These are phyloP conservation scores for Cryptomyrus ogoouensis DNA, from an alignment of 2,113 vertebrate species.

Conservation along the genomic window DNA sequence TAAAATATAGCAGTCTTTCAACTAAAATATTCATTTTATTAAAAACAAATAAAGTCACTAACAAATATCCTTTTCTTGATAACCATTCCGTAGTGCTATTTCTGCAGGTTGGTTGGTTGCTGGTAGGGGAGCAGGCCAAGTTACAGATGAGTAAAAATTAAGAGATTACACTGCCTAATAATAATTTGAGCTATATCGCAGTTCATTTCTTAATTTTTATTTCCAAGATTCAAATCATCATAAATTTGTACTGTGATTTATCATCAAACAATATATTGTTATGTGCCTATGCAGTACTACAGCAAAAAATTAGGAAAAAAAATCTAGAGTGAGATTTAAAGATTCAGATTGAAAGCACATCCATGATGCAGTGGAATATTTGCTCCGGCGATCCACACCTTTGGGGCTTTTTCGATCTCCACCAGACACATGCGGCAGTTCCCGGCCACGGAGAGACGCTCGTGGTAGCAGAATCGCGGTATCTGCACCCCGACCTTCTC, in stretches of 20 bases:
- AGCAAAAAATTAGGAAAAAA: background rate
- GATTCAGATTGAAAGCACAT: background rate
- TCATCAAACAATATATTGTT: background rate
- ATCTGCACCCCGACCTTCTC: conserved; percentile 90
- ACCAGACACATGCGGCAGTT: conserved; percentile 96
- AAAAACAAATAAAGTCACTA: background rate
- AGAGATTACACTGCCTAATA: background rate
- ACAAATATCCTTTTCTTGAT: background rate
- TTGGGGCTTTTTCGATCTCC: conserved; percentile 90
- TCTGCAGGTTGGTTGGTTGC: background rate
- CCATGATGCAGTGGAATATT: background rate
- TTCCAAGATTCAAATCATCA: background rate
- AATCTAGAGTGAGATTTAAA: background rate
- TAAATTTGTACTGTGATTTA: background rate
- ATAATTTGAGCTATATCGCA: background rate
- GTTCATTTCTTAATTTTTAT: background rate
- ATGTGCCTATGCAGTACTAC: background rate
- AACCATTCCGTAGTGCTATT: background rate
- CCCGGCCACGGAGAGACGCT: conserved; percentile 86
- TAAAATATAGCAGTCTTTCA: background rate
- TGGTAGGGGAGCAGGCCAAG: background rate
- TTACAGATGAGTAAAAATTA: background rate
- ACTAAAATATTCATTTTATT: background rate
- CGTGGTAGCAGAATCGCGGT: conserved; percentile 93
- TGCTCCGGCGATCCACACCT: conserved; percentile 56